Percentiles rank a stretch among this genome's conserved stretches.
phyloP scores from a whole-genome alignment of 1,140 invertebrate genomes.

The Melitaea cinxia region DNA sequence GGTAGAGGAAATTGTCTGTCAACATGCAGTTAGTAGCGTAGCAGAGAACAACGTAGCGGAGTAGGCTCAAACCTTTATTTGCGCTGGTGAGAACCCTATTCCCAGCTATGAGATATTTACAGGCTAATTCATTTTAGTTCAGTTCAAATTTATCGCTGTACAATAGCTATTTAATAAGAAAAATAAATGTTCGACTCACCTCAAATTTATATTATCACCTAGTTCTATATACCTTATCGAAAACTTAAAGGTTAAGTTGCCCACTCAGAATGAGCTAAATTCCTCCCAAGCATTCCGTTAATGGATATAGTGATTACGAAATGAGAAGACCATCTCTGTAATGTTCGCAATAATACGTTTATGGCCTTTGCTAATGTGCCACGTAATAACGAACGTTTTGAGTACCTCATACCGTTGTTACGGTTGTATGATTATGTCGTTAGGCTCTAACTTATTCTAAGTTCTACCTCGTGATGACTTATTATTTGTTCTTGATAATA shows the following conservation, averaged over 20 bases:
- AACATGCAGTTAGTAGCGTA: no score
- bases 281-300: background rate
- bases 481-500: no score
- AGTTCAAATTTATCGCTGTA: no score
- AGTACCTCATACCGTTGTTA: background rate
- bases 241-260: background rate
- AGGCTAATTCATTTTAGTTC: no score
- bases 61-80: no score
- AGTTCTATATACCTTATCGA: background rate
- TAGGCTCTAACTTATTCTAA: background rate
- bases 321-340: conserved; percentile 7
- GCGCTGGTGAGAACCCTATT: no score
- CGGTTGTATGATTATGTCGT: background rate
- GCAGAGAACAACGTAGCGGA: no score
- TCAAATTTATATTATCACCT: background rate
- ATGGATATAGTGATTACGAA: conserved; percentile 7
- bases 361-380: conserved; percentile 1
- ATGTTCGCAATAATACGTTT: conserved; percentile 8
- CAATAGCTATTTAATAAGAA: no score
- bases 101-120: no score
- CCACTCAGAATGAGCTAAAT: background rate
- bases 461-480: no score
- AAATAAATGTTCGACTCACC: no score
- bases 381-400: background rate
- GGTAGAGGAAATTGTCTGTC: no score